Percentiles rank a stretch among this genome's conserved stretches.
phyloP scores from a whole-genome alignment of 2,113 vertebrate genomes.

The Hippoglossus stenolepis region DNA sequence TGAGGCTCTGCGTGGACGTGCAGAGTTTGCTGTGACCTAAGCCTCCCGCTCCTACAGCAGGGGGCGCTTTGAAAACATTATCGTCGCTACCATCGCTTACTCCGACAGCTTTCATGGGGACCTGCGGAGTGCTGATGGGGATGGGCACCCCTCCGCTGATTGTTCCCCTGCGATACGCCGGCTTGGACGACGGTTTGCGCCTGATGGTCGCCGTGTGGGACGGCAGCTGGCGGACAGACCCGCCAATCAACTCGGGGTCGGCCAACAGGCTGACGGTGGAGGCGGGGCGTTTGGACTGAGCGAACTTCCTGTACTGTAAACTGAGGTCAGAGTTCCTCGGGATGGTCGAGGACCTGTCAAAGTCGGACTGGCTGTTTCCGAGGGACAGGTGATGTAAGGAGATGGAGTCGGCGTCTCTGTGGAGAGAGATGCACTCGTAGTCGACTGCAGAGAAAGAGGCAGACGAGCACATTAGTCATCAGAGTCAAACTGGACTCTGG shows the following conservation, averaged over 20 bases:
- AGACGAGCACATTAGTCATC: neutral
- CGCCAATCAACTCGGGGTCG: constrained; percentile 69
- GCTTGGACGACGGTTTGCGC: constrained; percentile 86
- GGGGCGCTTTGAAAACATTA: constrained; percentile 47
- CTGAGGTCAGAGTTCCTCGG: constrained; percentile 86
- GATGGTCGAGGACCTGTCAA: constrained; percentile 87
- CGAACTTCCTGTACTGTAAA: constrained; percentile 83
- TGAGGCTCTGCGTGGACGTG: constrained; percentile 85
- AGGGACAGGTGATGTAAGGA: constrained; percentile 81
- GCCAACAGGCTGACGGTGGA: constrained; percentile 85
- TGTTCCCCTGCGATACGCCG: constrained; percentile 81
- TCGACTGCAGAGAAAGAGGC: constrained; percentile 63
- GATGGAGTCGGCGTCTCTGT: constrained; percentile 73
- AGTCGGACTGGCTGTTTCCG: constrained; percentile 76
- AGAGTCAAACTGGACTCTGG: neutral
- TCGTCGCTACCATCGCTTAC: constrained; percentile 57
- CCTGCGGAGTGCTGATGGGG: constrained; percentile 85
- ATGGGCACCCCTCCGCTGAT: constrained; percentile 86
- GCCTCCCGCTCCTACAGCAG: constrained; percentile 38
- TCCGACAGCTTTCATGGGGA: constrained; percentile 71
- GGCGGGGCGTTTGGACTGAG: constrained; percentile 82
- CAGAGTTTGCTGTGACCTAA: constrained; percentile 76
- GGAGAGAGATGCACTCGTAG: constrained; percentile 86
- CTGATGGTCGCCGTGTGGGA: constrained; percentile 86
- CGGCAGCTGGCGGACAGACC: constrained; percentile 57